These are phyloP conservation scores for Coleophora deauratella DNA, from an alignment of 2,888 invertebrate genomes.

Conservation along the genomic window DNA sequence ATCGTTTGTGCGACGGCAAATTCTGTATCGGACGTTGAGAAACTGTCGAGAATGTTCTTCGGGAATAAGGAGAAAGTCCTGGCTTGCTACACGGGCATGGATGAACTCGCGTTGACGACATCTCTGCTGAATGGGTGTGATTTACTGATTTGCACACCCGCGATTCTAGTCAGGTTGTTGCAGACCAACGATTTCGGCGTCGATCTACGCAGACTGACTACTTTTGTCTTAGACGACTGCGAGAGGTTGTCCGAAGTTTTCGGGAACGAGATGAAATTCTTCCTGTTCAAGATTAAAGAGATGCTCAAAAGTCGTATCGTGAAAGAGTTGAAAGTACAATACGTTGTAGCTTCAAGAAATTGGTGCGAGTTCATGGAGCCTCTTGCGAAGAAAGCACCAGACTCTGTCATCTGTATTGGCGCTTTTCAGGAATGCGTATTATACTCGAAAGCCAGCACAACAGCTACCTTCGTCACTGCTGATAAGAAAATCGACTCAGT, in stretches of 20 bases:
- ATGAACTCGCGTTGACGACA: constrained; percentile 41
- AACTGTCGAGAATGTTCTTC: constrained; percentile 52
- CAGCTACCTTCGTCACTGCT: constrained; percentile 44
- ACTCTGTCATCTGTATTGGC: constrained; percentile 79
- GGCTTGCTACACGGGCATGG: constrained; percentile 58
- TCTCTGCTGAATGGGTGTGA: constrained; percentile 79
- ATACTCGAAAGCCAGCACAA: constrained; percentile 73
- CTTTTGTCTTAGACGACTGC: constrained; percentile 81
- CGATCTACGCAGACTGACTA: constrained; percentile 76
- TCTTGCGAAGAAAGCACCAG: constrained; percentile 68
- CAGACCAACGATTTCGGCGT: constrained; percentile 50
- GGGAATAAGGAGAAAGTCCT: constrained; percentile 39
- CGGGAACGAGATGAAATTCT: constrained; percentile 49
- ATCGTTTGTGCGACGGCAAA: constrained; percentile 78
- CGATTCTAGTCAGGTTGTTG: constrained; percentile 63
- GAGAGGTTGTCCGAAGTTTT: constrained; percentile 77
- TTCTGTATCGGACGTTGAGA: constrained; percentile 65
- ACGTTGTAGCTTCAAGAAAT: constrained; percentile 73
- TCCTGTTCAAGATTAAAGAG: constrained; percentile 53
- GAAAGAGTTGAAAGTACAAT: constrained; percentile 68
- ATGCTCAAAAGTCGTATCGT: constrained; percentile 52
- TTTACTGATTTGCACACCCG: constrained; percentile 80
- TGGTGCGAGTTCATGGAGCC: constrained; percentile 77
- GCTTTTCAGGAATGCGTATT: constrained; percentile 84
- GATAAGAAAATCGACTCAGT: constrained; percentile 56